Percentiles rank a stretch among this genome's conserved stretches.
These are phyloP conservation scores for Tauraco hartlaubi DNA, from an alignment of 2,797 vertebrate species.

Conservation along the genomic window DNA sequence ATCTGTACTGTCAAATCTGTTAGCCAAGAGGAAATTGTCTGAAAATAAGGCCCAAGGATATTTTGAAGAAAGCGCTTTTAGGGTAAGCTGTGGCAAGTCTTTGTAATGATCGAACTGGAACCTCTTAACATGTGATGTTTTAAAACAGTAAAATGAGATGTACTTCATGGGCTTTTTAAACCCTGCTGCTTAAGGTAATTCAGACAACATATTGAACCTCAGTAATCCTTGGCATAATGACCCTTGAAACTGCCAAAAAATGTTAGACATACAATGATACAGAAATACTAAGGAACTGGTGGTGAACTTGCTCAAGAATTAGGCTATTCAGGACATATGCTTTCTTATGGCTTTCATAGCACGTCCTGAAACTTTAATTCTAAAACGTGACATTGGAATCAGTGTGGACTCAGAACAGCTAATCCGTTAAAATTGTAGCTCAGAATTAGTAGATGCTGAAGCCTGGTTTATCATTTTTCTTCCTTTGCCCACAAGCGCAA, in stretches of 20 bases:
- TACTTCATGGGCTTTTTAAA: background rate
- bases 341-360: background rate
- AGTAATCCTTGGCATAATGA: background rate
- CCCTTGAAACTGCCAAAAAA: background rate
- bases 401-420: background rate
- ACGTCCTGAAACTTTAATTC: background rate
- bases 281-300: background rate
- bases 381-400: background rate
- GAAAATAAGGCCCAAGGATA: background rate
- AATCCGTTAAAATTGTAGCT: background rate
- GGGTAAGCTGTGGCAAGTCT: background rate
- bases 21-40: background rate
- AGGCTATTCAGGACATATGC: background rate
- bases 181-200: background rate
- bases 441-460: background rate
- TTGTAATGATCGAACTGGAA: background rate
- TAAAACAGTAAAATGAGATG: background rate
- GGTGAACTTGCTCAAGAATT: background rate
- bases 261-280: background rate
- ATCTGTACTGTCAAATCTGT: background rate
- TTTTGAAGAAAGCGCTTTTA: background rate
- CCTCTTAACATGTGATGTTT: background rate
- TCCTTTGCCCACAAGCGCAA: background rate
- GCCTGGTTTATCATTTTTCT: background rate
- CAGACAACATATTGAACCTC: background rate